phyloP scores from a whole-genome alignment of 2,888 invertebrate species.

The Noctuana brunneofusca region DNA sequence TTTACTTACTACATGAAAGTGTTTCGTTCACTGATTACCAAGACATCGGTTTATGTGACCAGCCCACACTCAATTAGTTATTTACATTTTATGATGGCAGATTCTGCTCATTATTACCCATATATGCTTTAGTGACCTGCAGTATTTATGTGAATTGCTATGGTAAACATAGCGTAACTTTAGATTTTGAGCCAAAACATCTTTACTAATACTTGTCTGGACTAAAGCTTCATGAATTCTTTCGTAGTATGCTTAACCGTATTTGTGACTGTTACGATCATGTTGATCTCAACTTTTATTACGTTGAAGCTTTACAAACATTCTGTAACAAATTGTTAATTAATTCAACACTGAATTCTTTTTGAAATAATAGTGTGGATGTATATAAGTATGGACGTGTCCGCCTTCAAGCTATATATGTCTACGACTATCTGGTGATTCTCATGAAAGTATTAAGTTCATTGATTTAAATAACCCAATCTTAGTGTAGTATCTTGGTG shows the following conservation, averaged over 20 bases:
- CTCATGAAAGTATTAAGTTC: too few relatives aligned
- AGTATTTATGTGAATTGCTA: neutral
- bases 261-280: too few relatives aligned
- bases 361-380: too few relatives aligned
- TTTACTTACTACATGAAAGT: constrained; percentile 4
- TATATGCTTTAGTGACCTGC: neutral
- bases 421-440: too few relatives aligned
- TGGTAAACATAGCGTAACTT: neutral
- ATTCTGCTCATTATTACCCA: neutral
- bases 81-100: neutral
- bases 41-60: constrained; percentile 2
- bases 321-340: too few relatives aligned
- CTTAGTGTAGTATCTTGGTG: neutral
- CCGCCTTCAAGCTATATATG: too few relatives aligned
- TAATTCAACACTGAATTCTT: too few relatives aligned
- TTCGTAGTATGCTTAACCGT: neutral
- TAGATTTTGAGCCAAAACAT: neutral
- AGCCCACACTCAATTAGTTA: constrained; percentile 13
- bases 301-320: too few relatives aligned
- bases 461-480: neutral
- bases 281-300: too few relatives aligned
- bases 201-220: neutral
- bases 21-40: constrained; percentile 4
- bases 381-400: too few relatives aligned
- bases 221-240: neutral